These are phyloP conservation scores for Nicator chloris DNA, from an alignment of 2,113 vertebrate genomes.

Conservation along the genomic window DNA sequence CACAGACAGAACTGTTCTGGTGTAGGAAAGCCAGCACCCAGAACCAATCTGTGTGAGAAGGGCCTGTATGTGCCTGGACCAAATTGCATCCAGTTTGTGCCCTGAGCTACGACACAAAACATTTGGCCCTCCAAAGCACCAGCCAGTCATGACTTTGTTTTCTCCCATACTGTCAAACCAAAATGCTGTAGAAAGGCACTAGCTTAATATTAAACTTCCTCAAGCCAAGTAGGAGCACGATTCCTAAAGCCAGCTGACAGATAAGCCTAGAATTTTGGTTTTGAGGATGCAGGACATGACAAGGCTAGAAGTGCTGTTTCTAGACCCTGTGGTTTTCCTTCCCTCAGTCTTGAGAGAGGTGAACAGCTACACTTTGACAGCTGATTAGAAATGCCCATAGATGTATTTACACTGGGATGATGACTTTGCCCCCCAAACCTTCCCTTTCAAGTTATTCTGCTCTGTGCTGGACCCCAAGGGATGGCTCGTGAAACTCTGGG, in stretches of 20 bases:
- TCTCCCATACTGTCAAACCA: neutral
- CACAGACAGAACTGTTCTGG: slow-evolving; percentile 28
- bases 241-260: neutral
- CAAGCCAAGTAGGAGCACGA: accelerated
- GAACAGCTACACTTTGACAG: neutral
- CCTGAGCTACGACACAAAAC: neutral
- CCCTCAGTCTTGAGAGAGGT: neutral
- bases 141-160: neutral
- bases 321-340: neutral
- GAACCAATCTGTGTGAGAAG: neutral
- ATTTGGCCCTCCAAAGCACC: neutral
- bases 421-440: neutral
- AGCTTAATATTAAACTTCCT: neutral
- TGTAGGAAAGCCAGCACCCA: slow-evolving; percentile 29
- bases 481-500: neutral
- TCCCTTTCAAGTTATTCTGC: neutral
- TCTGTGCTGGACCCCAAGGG: neutral
- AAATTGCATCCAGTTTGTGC: neutral
- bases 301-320: neutral
- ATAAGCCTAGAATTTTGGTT: neutral
- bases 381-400: neutral
- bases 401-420: neutral
- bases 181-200: neutral
- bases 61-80: neutral
- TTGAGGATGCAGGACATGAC: neutral